These are phyloP conservation scores for Tyria jacobaeae DNA, from an alignment of 2,888 invertebrate genomes.

Conservation along the genomic window DNA sequence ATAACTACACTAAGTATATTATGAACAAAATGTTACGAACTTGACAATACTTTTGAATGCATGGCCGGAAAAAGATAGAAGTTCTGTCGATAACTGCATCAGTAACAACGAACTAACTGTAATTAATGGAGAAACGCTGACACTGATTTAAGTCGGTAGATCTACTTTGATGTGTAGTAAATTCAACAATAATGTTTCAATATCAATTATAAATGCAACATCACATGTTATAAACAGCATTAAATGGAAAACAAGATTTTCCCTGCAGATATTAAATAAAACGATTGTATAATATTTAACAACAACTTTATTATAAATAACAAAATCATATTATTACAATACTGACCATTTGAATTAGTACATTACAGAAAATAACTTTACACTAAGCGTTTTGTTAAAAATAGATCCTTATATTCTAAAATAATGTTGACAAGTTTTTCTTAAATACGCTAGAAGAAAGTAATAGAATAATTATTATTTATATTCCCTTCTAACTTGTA, in stretches of 20 bases:
- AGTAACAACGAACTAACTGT: no score
- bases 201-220: no score
- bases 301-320: conserved; percentile 61
- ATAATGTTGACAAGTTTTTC: conserved; percentile 12
- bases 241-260: no score
- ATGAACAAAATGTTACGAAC: neutral
- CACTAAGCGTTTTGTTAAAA: neutral
- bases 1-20: conserved; percentile 6
- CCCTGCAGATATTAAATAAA: conserved; percentile 22
- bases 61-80: neutral
- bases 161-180: neutral
- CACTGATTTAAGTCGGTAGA: no score
- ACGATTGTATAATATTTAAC: conserved; percentile 33
- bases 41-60: neutral
- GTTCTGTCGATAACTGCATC: neutral
- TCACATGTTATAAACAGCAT: no score
- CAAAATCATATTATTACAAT: conserved; percentile 54
- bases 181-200: no score
- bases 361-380: conserved; percentile 4
- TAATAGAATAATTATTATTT: no score
- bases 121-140: no score
- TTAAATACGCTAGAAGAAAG: conserved; percentile 11
- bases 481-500: no score
- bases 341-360: conserved; percentile 60
- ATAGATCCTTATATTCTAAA: conserved; percentile 14